These are phyloP conservation scores for Pitta sordida DNA, from an alignment of 2,113 vertebrate genomes.

Conservation along the genomic window DNA sequence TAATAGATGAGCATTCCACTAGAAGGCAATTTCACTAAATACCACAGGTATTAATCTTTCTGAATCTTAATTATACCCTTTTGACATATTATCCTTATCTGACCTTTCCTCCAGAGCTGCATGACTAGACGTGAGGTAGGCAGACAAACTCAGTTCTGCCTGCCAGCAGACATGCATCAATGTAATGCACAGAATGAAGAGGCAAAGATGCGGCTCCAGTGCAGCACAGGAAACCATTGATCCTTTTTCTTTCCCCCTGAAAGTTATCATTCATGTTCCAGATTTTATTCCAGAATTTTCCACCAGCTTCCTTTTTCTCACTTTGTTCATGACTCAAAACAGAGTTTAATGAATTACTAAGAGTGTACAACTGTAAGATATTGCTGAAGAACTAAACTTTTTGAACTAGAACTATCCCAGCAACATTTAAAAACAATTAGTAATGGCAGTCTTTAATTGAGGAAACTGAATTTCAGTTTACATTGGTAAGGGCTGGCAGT, in stretches of 20 bases:
- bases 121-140: constrained; percentile 39
- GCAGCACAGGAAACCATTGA: not conserved
- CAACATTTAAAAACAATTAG: constrained; percentile 70
- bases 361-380: not conserved
- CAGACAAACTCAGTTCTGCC: not conserved
- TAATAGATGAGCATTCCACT: constrained; percentile 79
- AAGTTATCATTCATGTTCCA: not conserved
- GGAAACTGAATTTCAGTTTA: constrained; percentile 59
- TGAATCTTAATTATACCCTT: constrained; percentile 81
- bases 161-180: not conserved
- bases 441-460: constrained; percentile 68
- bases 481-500: constrained; percentile 62
- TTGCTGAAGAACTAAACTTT: constrained; percentile 46
- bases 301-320: not conserved
- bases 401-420: constrained; percentile 30
- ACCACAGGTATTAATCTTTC: constrained; percentile 82
- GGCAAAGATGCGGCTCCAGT: constrained; percentile 1
- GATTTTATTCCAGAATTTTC: not conserved
- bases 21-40: constrained; percentile 83
- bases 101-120: constrained; percentile 74
- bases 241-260: not conserved
- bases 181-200: not conserved
- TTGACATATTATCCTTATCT: constrained; percentile 75
- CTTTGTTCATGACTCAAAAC: not conserved
- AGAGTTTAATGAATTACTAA: constrained; percentile 7